phyloP scores from a whole-genome alignment of 2,113 vertebrate genomes.

The Eulemur macaco region DNA sequence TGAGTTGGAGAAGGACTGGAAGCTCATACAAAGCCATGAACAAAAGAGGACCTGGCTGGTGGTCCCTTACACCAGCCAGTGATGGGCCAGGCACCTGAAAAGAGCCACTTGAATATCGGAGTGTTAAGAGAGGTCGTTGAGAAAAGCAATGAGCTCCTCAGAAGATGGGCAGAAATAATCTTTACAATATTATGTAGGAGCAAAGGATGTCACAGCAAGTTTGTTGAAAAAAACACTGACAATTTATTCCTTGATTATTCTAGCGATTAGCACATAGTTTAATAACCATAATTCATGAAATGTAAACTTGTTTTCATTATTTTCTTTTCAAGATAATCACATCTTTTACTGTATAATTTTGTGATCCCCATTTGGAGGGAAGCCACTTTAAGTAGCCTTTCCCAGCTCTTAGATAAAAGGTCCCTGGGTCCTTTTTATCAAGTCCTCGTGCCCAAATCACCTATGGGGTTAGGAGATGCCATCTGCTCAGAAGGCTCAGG shows the following conservation, averaged over 20 bases:
- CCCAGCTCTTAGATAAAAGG: not conserved
- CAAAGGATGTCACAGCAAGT: not conserved
- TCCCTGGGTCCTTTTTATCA: not conserved
- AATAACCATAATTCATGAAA: not conserved
- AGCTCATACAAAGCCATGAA: not conserved
- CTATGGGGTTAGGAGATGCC: not conserved
- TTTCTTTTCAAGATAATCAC: slow-evolving; percentile 46
- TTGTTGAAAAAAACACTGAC: not conserved
- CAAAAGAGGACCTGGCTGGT: not conserved
- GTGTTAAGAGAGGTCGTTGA: not conserved
- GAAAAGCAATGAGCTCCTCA: not conserved
- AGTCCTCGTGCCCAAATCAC: not conserved
- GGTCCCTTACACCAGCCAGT: not conserved
- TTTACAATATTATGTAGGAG: not conserved
- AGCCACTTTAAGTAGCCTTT: not conserved
- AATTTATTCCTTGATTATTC: not conserved
- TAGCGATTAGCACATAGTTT: not conserved
- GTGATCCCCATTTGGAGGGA: not conserved
- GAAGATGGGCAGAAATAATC: not conserved
- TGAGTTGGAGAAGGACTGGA: not conserved
- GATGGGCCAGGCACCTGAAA: not conserved
- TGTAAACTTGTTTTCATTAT: slow-evolving; percentile 20
- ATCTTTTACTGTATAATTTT: not conserved
- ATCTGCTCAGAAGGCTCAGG: slow-evolving; percentile 32
- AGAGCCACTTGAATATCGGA: not conserved